Base-by-base conservation (phyloP, 2,113 vertebrate genomes). In the Ursus arctos region DNA sequence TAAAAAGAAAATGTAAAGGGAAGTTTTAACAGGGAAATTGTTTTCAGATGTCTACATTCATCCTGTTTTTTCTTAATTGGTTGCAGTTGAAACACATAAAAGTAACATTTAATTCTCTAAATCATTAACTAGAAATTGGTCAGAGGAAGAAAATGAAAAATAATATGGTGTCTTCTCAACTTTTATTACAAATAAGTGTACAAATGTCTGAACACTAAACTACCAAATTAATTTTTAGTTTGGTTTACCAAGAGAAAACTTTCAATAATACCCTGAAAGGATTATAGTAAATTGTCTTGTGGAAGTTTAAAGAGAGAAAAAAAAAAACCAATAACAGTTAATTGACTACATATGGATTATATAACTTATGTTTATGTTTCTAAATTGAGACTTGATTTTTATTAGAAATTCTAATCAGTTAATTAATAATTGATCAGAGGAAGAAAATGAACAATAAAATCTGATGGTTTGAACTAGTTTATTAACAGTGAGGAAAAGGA, bases 121-220 rank as follows among this genome's bases (percentile, higher is more conserved):
- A 76, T 96, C 63, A 94, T 88, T 98, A 96, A 96, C 95, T 96
- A 93, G 55, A 95, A 61, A 95, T 95, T 98, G 97, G 96, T 97
- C 97, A 97, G 82, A 79, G 82, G 71, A 98, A 97, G 86, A 99
- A 98, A 98, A 97, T 97, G 93, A 83, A 90, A 84, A 81, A 69
- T 94, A 95, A 98, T 81, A 97, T 86, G 2, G 81, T 63, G 95
- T 97, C 93, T 97, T 85, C 36, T 95, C 61, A 33, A 19, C 12
- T 97, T 98, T 98, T 98, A 93, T 98, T 98, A 91, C 63, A 74
- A 97, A 97, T 94, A 94, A 84, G 10, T 97, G 95, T 97, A 97
- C 92, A 92, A 97, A 97, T 95, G 72, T 92, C 63, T 97, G 96
- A 95, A 95, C 91, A 77, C 40, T 96, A 94, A 97, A 55, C 95